A percentile compares a stretch with the other conserved stretches of the same genome.
These are phyloP conservation scores for Myiozetetes cayanensis DNA, from an alignment of 2,113 vertebrate genomes.

Conservation along the genomic window DNA sequence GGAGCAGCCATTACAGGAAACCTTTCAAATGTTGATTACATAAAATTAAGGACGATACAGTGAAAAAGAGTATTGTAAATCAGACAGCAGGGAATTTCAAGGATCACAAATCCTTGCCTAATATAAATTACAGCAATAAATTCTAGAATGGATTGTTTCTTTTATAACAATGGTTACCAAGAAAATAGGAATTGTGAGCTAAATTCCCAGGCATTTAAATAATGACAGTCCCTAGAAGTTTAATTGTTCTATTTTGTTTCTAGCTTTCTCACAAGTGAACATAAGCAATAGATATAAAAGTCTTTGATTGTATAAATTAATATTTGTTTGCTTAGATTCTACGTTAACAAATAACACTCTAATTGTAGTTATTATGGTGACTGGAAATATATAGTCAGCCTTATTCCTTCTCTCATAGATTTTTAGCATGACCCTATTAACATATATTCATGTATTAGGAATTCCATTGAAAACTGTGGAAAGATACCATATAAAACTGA, in stretches of 20 bases:
- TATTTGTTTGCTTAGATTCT: neutral
- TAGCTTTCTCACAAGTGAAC: neutral
- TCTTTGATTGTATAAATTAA: neutral
- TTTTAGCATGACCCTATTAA: neutral
- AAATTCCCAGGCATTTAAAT: slow-evolving; percentile 12
- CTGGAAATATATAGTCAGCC: neutral
- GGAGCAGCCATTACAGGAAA: slow-evolving; percentile 8
- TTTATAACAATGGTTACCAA: slow-evolving; percentile 9
- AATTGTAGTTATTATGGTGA: neutral
- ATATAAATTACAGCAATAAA: neutral
- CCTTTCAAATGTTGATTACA: neutral
- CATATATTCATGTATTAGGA: neutral
- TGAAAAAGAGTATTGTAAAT: slow-evolving; percentile 33
- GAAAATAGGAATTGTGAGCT: neutral
- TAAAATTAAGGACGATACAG: neutral
- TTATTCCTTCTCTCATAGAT: neutral
- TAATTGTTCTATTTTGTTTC: neutral
- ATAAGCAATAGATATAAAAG: neutral
- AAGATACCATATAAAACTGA: neutral
- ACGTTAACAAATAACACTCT: neutral
- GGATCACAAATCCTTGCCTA: neutral
- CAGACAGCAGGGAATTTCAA: slow-evolving; percentile 1
- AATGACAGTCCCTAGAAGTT: neutral
- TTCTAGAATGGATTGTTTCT: neutral
- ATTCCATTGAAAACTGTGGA: neutral